These are phyloP conservation scores for Coendou prehensilis DNA, from an alignment of 2,797 vertebrate species.

Conservation along the genomic window DNA sequence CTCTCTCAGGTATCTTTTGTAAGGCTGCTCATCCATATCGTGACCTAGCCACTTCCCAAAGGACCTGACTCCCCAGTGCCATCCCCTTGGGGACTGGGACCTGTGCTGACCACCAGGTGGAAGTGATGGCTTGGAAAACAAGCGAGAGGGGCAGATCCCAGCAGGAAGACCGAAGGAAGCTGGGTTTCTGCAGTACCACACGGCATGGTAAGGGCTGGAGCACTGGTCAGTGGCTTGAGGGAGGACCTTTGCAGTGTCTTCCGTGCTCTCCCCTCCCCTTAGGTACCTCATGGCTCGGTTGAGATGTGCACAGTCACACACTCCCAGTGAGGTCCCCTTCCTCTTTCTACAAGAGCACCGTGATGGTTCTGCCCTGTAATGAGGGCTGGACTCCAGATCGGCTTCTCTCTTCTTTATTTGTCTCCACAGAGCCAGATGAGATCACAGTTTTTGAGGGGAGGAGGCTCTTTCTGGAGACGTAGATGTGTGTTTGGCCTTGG, in stretches of 20 bases:
- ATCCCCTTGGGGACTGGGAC: background rate
- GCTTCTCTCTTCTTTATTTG: background rate
- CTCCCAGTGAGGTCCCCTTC: background rate
- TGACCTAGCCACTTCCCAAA: background rate
- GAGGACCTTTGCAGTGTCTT: too few species aligned
- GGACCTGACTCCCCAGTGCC: background rate
- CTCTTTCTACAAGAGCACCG: background rate
- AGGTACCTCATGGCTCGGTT: background rate
- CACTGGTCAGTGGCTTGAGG: background rate
- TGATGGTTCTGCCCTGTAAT: background rate
- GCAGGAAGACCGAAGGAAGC: background rate
- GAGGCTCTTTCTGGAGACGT: background rate
- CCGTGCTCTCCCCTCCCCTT: background rate
- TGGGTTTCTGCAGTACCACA: background rate
- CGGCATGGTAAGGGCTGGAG: background rate
- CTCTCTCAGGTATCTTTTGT: background rate
- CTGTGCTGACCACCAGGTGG: background rate
- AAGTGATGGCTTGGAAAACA: background rate
- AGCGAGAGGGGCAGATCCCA: background rate
- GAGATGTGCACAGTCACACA: too few species aligned
- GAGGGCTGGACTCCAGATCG: background rate
- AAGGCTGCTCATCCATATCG: background rate
- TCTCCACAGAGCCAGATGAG: background rate
- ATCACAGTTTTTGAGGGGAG: background rate
- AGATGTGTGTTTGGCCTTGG: background rate